Conservation (phyloP, 2,113 vertebrate genomes). For the Nannobrachium achirus region DNA sequence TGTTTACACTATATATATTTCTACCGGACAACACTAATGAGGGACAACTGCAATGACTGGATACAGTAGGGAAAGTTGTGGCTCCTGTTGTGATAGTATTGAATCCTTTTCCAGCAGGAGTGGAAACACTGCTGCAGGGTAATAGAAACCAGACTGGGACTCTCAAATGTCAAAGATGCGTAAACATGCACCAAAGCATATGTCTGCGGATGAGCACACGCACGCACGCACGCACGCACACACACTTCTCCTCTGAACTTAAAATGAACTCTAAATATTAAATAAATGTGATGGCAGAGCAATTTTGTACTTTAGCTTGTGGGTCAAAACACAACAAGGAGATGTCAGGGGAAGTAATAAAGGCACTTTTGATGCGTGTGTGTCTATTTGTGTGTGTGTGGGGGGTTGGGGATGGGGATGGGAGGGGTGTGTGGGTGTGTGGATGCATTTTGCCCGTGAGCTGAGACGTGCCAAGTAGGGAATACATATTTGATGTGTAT, state of each 20-base stretch:
- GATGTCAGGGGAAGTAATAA: slow-evolving; percentile 39
- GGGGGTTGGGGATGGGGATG: too few relatives aligned
- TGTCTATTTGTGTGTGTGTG: slow-evolving; percentile 4
- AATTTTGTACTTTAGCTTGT: slow-evolving; percentile 30
- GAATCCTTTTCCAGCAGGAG: slow-evolving; percentile 21
- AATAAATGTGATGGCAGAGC: slow-evolving; percentile 43
- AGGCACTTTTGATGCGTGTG: slow-evolving; percentile 27
- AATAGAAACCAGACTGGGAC: slow-evolving; percentile 19
- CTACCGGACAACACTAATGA: background rate
- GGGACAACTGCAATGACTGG: background rate
- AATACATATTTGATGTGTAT: slow-evolving; percentile 14
- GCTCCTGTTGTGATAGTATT: background rate
- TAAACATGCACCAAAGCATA: background rate
- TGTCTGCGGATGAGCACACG: background rate
- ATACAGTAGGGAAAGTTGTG: background rate
- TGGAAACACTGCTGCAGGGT: slow-evolving; percentile 17
- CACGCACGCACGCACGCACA: background rate
- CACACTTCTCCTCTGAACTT: slow-evolving; percentile 50
- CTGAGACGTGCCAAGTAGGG: background rate
- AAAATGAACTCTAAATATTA: slow-evolving; percentile 49
- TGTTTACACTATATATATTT: too few relatives aligned
- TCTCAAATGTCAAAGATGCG: slow-evolving; percentile 28
- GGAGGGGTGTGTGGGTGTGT: background rate
- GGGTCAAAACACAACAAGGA: slow-evolving; percentile 39
- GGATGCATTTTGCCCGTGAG: background rate